phyloP scores from a whole-genome alignment of 2,888 invertebrate genomes.

The Dasysyrphus albostriatus region DNA sequence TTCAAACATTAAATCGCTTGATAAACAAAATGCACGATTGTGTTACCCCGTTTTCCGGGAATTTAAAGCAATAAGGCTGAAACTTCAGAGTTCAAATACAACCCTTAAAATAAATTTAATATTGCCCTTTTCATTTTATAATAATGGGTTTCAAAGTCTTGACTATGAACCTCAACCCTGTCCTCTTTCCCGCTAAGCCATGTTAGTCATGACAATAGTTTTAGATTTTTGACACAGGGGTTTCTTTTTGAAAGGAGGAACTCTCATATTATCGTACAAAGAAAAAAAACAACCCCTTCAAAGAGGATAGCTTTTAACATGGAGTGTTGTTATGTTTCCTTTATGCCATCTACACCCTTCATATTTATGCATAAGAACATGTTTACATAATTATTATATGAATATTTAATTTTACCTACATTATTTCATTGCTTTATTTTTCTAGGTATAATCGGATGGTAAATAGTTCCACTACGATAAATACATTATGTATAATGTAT shows the following conservation, averaged over 20 bases:
- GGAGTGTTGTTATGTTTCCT: neutral
- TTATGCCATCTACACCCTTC: neutral
- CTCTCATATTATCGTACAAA: neutral
- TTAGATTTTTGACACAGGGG: neutral
- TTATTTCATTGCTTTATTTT: too few relatives aligned
- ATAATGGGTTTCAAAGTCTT: neutral
- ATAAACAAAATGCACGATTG: conserved; percentile 29
- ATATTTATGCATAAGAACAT: neutral
- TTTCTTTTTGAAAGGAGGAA: neutral
- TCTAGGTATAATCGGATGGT: too few relatives aligned
- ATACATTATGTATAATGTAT: too few relatives aligned
- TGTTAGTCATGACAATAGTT: conserved; percentile 16
- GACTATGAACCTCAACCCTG: conserved; percentile 3
- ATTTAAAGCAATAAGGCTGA: neutral
- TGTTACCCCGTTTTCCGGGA: neutral
- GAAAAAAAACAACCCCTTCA: conserved; percentile 3
- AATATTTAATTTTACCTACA: neutral
- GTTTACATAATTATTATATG: neutral
- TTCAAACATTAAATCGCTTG: neutral
- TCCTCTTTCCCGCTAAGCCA: conserved; percentile 9
- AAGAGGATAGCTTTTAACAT: neutral
- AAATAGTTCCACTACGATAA: too few relatives aligned
- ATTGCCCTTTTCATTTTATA: conserved; percentile 11
- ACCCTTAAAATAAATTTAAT: conserved; percentile 7
- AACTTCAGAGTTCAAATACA: neutral